Evolutionary conservation across 1,140 invertebrate species (phyloP).

Genomic region (Diuraphis noxia): DNA sequence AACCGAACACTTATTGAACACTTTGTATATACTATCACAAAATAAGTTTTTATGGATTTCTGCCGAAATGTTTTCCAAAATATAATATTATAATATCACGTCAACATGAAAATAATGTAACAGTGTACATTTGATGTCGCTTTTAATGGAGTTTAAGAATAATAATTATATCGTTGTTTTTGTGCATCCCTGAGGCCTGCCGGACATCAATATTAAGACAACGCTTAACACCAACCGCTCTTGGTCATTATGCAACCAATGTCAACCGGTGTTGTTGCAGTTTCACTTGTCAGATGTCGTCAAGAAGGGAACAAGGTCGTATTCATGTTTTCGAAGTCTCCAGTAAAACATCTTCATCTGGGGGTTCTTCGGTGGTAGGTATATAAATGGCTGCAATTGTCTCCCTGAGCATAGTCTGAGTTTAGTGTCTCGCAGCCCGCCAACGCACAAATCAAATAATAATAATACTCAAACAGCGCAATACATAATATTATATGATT

Average conservation of each 20-base stretch:
- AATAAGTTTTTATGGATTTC: not conserved
- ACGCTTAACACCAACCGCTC: not conserved
- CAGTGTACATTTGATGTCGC: not conserved
- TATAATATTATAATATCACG: not conserved
- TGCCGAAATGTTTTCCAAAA: not conserved
- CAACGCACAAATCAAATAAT: not conserved
- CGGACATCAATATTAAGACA: not conserved
- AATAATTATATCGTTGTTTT: constrained; percentile 6
- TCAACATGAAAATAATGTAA: no score
- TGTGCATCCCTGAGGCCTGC: not conserved
- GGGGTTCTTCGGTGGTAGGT: not conserved
- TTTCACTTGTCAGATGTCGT: not conserved
- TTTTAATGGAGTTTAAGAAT: not conserved
- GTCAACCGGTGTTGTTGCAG: not conserved
- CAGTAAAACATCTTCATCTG: not conserved
- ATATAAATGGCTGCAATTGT: not conserved
- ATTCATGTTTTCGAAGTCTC: not conserved
- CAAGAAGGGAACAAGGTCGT: not conserved
- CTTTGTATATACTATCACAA: not conserved
- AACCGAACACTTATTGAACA: not conserved
- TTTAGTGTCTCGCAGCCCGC: not conserved
- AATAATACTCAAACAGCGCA: not conserved
- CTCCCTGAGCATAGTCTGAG: not conserved
- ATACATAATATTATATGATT: not conserved
- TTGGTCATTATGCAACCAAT: not conserved